A percentile compares a stretch with the other conserved stretches of the same genome.
Conservation (phyloP, 2,797 vertebrate genomes). For the Staurois parvus region DNA sequence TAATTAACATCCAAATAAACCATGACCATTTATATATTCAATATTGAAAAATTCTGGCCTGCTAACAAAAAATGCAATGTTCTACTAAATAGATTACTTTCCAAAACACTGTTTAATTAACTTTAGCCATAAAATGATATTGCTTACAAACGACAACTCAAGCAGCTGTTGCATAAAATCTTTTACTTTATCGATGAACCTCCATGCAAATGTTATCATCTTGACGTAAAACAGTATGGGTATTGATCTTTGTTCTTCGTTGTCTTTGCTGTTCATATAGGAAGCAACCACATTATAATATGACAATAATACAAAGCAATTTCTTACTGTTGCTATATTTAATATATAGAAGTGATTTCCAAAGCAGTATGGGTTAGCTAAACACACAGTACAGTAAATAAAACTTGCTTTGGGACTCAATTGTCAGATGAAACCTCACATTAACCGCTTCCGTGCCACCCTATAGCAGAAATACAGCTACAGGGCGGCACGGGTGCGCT, state of each 20-base stretch:
- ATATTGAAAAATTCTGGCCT: conserved; percentile 26
- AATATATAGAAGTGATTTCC: too few relatives aligned
- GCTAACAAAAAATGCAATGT: conserved; percentile 34
- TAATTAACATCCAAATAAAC: conserved; percentile 47
- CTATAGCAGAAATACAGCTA: too few relatives aligned
- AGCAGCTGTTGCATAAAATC: conserved; percentile 37
- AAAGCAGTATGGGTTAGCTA: too few relatives aligned
- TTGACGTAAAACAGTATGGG: background rate
- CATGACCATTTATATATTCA: conserved; percentile 20
- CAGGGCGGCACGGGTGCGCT: too few relatives aligned
- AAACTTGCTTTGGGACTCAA: too few relatives aligned
- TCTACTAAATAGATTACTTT: conserved; percentile 41
- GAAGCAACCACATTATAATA: background rate
- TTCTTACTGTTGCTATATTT: too few relatives aligned
- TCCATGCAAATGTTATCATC: background rate
- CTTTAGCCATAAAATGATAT: conserved; percentile 43
- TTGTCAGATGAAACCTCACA: too few relatives aligned
- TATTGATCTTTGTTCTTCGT: background rate
- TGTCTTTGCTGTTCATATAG: background rate
- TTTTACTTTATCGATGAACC: conserved; percentile 17
- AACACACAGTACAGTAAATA: too few relatives aligned
- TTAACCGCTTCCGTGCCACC: too few relatives aligned
- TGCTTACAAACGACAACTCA: conserved; percentile 14
- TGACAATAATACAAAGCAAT: too few relatives aligned
- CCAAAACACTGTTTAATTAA: conserved; percentile 46